Conservation (phyloP, 2,113 vertebrate genomes). For the Anseranas semipalmata region DNA sequence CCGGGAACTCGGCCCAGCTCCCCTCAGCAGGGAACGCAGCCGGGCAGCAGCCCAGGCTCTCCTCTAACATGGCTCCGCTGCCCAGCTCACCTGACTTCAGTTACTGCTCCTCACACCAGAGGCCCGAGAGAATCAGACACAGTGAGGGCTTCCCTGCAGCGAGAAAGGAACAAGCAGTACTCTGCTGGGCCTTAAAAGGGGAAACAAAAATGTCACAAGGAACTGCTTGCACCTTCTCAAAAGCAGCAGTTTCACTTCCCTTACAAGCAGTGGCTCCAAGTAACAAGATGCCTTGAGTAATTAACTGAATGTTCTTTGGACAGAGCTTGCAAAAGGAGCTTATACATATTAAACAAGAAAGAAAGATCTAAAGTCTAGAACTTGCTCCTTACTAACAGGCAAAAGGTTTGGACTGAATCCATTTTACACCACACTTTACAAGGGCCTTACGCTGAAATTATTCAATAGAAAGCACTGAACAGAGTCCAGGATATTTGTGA, state of each 20-base stretch:
- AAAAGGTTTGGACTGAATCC: not conserved
- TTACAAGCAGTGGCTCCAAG: constrained; percentile 1
- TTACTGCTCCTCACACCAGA: not conserved
- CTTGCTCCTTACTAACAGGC: not conserved
- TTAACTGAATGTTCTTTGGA: constrained; percentile 48
- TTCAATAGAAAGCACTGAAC: constrained; percentile 6
- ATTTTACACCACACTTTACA: constrained; percentile 5
- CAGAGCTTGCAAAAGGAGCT: constrained; percentile 25
- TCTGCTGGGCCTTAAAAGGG: not conserved
- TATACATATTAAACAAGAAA: constrained; percentile 27
- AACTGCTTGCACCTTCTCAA: not conserved
- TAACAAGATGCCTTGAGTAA: constrained; percentile 33
- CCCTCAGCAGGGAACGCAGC: not conserved
- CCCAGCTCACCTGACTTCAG: not conserved
- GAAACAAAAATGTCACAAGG: not conserved
- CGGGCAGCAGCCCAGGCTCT: not conserved
- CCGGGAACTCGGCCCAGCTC: not conserved
- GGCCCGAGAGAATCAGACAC: not conserved
- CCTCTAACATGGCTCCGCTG: not conserved
- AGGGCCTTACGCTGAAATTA: not conserved
- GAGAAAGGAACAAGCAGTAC: not conserved
- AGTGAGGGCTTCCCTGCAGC: not conserved
- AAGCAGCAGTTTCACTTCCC: not conserved
- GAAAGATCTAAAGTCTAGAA: constrained; percentile 4
- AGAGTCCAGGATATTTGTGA: not conserved